A percentile compares a stretch with the other conserved stretches of the same genome.
Conservation (phyloP, 2,888 invertebrate species). For the Acanthoscelides obtectus region DNA sequence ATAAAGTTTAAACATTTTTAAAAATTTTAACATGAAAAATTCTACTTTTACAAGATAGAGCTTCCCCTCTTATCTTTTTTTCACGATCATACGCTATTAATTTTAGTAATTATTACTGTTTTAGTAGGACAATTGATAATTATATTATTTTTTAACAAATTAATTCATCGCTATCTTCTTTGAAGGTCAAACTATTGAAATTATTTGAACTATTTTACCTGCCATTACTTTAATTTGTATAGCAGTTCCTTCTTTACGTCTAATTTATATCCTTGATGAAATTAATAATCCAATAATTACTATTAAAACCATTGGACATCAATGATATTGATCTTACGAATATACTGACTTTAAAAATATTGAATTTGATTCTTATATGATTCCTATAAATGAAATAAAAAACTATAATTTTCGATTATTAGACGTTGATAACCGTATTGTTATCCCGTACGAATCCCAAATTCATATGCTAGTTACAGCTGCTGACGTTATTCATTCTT, state of each 20-base stretch:
- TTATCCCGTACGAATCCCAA: conserved; percentile 57
- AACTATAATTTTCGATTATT: conserved; percentile 53
- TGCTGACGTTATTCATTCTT: conserved; percentile 63
- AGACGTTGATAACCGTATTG: conserved; percentile 61
- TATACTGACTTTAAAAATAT: conserved; percentile 55
- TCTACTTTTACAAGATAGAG: conserved; percentile 56
- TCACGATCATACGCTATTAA: conserved; percentile 58
- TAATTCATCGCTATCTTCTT: conserved; percentile 55
- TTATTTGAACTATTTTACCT: conserved; percentile 61
- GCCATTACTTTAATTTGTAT: conserved; percentile 60
- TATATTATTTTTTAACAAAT: conserved; percentile 55
- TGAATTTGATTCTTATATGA: conserved; percentile 62
- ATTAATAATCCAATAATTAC: conserved; percentile 55
- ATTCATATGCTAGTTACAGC: conserved; percentile 61
- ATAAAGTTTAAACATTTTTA: conserved; percentile 58
- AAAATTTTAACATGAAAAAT: conserved; percentile 58
- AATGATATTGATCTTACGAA: conserved; percentile 54
- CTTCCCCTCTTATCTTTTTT: conserved; percentile 60
- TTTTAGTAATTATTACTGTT: conserved; percentile 58
- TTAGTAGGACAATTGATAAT: conserved; percentile 56
- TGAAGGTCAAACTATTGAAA: conserved; percentile 59
- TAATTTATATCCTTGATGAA: conserved; percentile 61
- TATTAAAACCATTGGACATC: conserved; percentile 60
- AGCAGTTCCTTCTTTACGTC: conserved; percentile 56
- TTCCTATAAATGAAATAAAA: conserved; percentile 46